Base-by-base conservation (phyloP, 1,140 invertebrate species). In the Brachionus paranguensis region DNA sequence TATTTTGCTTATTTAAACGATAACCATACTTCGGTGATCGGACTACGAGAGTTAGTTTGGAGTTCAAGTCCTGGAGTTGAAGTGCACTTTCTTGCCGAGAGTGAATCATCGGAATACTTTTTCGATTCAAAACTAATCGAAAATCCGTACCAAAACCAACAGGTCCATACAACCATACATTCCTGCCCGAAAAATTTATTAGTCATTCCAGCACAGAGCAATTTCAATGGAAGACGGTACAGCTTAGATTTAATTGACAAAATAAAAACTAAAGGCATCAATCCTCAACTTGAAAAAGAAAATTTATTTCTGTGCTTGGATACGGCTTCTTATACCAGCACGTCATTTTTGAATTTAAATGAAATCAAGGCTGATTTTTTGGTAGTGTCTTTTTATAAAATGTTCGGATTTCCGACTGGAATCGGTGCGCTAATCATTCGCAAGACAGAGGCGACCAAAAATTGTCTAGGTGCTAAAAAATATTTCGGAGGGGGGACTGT, bases 361-460 rank as follows among this genome's bases (percentile, higher is more conserved):
- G 84, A 86, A 12, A 91, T 90, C 55, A 92, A 93, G 85, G 94
- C 95, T 20, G 95, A 98, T 89, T 98, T 97, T 91, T 92, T 97
- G 0, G 92, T 92, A 72, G 47, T 98, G 5, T 98, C 96, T 1
- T 98, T 98, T 90, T 98, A 98, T 90, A 99, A 99, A 92, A 95
- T 99, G 86, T 98, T 99, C 91, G 97, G 97, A 3, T 97, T 94
- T 90, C 96, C 97, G 6, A 97, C 96, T 83, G 96, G 91, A 29
- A 60, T 92, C 72, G 90, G 90, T 90, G 81, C 81, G 10, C 70
- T 83, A 47, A 37, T 83, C 11, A 43, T 83, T 37, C 33, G 64
- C 37, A 83, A 70, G 37, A 50, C 60, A 70, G 14, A 68, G 0
- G 33, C 43, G 24, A 17, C 12, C 5, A 60, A 45, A 24, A 3